Evolutionary conservation across 2,888 invertebrate species (phyloP).

Genomic region (Andrena minutula): DNA sequence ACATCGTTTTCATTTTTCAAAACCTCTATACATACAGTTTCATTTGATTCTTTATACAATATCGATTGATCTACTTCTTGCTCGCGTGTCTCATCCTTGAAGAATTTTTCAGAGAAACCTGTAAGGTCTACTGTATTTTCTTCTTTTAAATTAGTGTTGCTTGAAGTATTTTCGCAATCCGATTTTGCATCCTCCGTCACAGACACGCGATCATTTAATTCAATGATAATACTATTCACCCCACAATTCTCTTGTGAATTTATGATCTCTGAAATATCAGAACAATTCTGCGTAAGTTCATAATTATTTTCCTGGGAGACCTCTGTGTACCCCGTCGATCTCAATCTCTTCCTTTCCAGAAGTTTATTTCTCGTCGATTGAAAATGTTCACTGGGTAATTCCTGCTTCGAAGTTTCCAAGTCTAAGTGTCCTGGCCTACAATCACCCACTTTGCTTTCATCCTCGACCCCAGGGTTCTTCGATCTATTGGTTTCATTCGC

Average conservation of each 20-base stretch:
- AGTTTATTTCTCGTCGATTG: not conserved
- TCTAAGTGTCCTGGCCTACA: no score
- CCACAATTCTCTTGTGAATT: not conserved
- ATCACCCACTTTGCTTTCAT: not conserved
- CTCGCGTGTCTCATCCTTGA: not conserved
- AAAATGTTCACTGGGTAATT: not conserved
- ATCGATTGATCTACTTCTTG: not conserved
- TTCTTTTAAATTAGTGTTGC: no score
- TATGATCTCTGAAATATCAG: not conserved
- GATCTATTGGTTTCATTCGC: not conserved
- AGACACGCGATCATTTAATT: not conserved
- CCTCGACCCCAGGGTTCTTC: not conserved
- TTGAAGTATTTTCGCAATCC: not conserved
- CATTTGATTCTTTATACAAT: not conserved
- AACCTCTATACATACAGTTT: not conserved
- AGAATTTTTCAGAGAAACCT: not conserved
- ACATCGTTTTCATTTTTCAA: not conserved
- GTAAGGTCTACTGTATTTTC: no score
- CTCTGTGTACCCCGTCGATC: not conserved
- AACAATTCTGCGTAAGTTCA: not conserved
- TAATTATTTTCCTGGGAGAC: not conserved
- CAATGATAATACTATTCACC: not conserved
- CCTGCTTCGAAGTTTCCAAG: no score
- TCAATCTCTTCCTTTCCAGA: conserved; percentile 6
- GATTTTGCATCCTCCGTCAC: not conserved